phyloP scores from a whole-genome alignment of 2,888 invertebrate genomes.

The Scaptomyza parva region DNA sequence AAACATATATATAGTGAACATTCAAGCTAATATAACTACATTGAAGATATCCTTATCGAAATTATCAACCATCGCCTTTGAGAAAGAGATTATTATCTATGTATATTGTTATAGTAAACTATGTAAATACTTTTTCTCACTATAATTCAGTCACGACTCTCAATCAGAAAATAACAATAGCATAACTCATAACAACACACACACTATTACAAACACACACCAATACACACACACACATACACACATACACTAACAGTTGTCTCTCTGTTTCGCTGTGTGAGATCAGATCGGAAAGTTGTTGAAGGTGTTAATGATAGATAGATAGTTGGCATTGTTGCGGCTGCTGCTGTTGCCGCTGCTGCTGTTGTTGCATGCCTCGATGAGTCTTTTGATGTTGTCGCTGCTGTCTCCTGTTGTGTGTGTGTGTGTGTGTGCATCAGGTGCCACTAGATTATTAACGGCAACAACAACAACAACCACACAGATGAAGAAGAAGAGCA shows the following conservation, averaged over 20 bases:
- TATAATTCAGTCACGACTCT: background rate
- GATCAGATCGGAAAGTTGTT: slow-evolving; percentile 22
- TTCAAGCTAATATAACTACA: no score
- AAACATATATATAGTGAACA: no score
- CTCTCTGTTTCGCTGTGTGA: background rate
- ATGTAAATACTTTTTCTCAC: background rate
- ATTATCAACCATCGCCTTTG: no score
- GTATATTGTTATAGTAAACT: background rate
- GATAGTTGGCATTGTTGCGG: slow-evolving; percentile 9
- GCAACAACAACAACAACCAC: slow-evolving; percentile 5
- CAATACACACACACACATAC: background rate
- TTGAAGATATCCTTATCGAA: no score
- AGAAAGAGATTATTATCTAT: no score
- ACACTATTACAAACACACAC: background rate
- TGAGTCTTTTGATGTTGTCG: slow-evolving; percentile 41
- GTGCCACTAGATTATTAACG: slow-evolving; percentile 46
- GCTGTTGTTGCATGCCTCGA: slow-evolving; percentile 14
- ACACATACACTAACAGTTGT: background rate
- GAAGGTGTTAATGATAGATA: slow-evolving; percentile 48
- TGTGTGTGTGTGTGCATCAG: slow-evolving; percentile 37
- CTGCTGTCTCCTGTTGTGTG: background rate
- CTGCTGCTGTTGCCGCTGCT: slow-evolving; percentile 32
- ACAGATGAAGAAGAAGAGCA: background rate
- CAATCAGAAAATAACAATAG: background rate
- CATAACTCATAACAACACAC: background rate